A percentile compares a stretch with the other conserved stretches of the same genome.
phyloP scores from a whole-genome alignment of 1,140 invertebrate species.

The Microvelia longipes region DNA sequence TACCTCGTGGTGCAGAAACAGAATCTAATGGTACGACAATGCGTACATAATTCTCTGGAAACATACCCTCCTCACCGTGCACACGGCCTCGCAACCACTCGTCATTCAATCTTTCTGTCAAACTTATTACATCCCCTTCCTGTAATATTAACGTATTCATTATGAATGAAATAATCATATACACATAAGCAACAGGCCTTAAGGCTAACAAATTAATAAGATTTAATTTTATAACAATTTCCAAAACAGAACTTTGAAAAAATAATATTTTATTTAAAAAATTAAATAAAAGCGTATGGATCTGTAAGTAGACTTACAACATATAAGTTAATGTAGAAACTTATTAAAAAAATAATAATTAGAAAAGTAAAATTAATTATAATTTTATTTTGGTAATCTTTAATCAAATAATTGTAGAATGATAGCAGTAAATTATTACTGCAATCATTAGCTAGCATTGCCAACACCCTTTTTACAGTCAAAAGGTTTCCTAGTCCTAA shows the following conservation, averaged over 20 bases:
- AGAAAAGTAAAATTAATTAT: too few species aligned
- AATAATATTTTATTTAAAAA: background rate
- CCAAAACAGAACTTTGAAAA: background rate
- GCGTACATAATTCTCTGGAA: slow-evolving; percentile 63
- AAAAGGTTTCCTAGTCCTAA: too few species aligned
- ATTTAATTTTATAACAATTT: background rate
- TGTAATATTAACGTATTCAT: too few species aligned
- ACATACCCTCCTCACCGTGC: slow-evolving; percentile 51
- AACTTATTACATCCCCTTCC: slow-evolving; percentile 50
- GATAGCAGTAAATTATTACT: too few species aligned
- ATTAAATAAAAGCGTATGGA: too few species aligned
- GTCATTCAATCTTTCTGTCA: slow-evolving; percentile 50
- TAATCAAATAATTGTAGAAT: too few species aligned
- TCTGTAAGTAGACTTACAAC: too few species aligned
- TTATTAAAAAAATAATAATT: too few species aligned
- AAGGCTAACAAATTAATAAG: background rate
- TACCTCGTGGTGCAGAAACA: slow-evolving; percentile 7
- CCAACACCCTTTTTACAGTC: too few species aligned
- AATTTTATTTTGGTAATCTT: too few species aligned
- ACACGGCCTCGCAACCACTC: slow-evolving; percentile 60
- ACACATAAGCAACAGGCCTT: background rate
- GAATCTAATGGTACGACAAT: slow-evolving; percentile 51
- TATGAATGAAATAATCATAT: background rate
- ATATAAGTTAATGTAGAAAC: too few species aligned
- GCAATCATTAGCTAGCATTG: too few species aligned